Evolutionary conservation across 2,797 vertebrate species (phyloP), one percentile per base, ranked within the genome.

Genomic region (Mus spretus): DNA sequence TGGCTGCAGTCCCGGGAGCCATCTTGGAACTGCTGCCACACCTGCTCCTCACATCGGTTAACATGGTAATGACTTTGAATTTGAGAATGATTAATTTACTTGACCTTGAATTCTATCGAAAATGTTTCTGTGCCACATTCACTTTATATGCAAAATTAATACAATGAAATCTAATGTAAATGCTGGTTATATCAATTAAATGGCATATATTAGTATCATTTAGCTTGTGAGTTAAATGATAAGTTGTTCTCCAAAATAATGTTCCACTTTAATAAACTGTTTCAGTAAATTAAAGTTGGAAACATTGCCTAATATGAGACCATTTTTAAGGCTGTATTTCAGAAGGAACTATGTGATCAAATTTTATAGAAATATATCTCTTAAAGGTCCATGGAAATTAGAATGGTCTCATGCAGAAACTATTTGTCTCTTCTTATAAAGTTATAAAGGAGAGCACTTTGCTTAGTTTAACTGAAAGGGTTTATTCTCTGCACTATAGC

Each of bases 391-490:
- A 82, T 26, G 40, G 55, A 40, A 13, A 59, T 59, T 59, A 82
- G 12, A 59, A 59, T 4, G 24, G n/a, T 82, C 12, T 59, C 13
- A 59, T 59, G 59, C 11, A 82, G 22, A 59, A 26, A 14, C 55
- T 8, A 14, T 37, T 65, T 85, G 14, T 79, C n/a, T 86, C 50
- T 57, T 55, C 77, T 90, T 97, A 75, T 55, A 90, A 97, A 97
- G n/a, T 87, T 97, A 72, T 55, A 93, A 93, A 96, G 37, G 53
- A 6, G 6, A 96, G 77, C 59, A 6, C 2, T 91, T 91, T 96
- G 4, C 55, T 96, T 91, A 89, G 89, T 82, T 82, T 97, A 96
- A 92, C 59, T 31, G 77, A 94, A 97, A 96, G 88, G 74, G 77
- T 96, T 97, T 90, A 57, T 90, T 96, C 12, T 78, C 87, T 94